Evolutionary conservation across 2,888 invertebrate species (phyloP).

Genomic region (Euphydryas editha): DNA sequence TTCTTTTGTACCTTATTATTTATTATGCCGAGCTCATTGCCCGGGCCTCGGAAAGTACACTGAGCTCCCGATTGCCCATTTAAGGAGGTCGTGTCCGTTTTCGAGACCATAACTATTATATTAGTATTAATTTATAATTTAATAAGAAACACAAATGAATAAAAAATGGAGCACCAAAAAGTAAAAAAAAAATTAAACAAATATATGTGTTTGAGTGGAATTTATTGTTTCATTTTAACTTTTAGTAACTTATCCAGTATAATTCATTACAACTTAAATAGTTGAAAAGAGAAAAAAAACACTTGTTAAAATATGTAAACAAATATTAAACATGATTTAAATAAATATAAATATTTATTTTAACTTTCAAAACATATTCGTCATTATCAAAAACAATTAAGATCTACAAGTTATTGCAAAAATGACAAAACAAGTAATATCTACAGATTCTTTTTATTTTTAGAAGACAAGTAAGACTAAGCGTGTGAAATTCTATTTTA

Average conservation of each 20-base stretch:
- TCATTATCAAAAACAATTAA: too few species aligned
- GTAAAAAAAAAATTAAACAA: constrained; percentile 72
- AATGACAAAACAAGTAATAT: too few species aligned
- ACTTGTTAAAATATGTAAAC: not conserved
- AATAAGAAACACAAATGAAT: constrained; percentile 72
- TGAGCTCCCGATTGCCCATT: constrained; percentile 79
- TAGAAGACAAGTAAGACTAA: too few species aligned
- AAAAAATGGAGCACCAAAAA: constrained; percentile 83
- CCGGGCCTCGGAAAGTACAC: constrained; percentile 70
- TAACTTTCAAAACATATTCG: too few species aligned
- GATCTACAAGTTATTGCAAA: too few species aligned
- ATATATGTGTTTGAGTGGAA: constrained; percentile 80
- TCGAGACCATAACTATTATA: constrained; percentile 70
- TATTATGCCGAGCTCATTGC: constrained; percentile 82
- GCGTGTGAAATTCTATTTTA: too few species aligned
- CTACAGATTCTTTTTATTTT: too few species aligned
- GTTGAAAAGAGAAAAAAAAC: too few species aligned
- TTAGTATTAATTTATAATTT: constrained; percentile 81
- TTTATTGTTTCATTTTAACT: constrained; percentile 61
- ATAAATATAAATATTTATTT: too few species aligned
- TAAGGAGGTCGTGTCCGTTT: constrained; percentile 69
- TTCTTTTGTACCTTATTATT: constrained; percentile 81
- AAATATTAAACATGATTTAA: too few species aligned
- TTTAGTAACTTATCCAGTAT: not conserved
- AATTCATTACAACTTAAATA: not conserved